Conservation (phyloP, 37 sponge, comb jelly and placozoan genomes). For the Amphimedon queenslandica region DNA sequence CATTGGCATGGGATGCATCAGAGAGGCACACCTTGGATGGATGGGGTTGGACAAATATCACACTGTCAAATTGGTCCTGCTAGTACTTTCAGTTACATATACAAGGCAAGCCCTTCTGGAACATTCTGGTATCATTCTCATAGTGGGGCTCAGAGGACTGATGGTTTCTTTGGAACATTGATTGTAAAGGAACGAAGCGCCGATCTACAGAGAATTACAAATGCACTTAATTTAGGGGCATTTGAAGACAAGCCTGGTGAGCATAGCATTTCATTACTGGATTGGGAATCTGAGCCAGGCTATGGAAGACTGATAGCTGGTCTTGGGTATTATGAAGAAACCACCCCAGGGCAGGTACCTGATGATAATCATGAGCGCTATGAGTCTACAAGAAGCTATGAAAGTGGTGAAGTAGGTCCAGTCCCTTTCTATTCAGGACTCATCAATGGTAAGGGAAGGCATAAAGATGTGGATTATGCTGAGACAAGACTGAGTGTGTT, state of each 20-base stretch:
- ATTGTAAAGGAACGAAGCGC: not conserved
- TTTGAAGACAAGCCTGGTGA: conserved; percentile 12
- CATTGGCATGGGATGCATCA: conserved; percentile 87
- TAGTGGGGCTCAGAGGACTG: too few relatives aligned
- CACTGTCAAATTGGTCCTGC: conserved; percentile 76
- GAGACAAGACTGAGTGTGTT: conserved; percentile 37
- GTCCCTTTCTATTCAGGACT: conserved; percentile 46
- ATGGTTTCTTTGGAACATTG: conserved; percentile 18
- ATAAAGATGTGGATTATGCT: conserved; percentile 18
- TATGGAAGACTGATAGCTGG: conserved; percentile 15
- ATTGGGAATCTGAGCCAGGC: conserved; percentile 38
- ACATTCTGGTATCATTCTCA: conserved; percentile 91
- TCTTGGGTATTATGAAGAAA: conserved; percentile 18
- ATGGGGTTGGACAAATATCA: conserved; percentile 61
- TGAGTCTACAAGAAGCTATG: not conserved
- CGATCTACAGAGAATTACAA: not conserved
- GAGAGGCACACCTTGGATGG: conserved; percentile 71
- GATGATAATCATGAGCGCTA: conserved; percentile 14
- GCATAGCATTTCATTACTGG: conserved; percentile 51
- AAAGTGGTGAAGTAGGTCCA: conserved; percentile 23
- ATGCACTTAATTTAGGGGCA: not conserved
- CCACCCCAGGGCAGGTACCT: conserved; percentile 27
- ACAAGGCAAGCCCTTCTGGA: conserved; percentile 50
- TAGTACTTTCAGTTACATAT: conserved; percentile 56
- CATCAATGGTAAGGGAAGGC: conserved; percentile 51